Base-by-base conservation (phyloP, 2,888 invertebrate genomes). In the Nomada ferruginata region DNA sequence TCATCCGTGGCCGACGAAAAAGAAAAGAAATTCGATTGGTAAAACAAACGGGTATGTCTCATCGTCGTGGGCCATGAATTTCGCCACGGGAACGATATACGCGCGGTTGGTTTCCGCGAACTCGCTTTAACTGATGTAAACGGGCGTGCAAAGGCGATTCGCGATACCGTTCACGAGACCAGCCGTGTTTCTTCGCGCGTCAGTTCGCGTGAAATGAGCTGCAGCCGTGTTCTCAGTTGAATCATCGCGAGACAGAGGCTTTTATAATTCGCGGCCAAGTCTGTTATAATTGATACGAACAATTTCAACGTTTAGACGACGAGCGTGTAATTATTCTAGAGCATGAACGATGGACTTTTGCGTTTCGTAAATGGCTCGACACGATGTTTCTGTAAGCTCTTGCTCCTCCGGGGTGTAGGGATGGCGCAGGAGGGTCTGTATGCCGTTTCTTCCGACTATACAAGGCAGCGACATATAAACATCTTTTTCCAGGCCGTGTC, bases 381-480 rank as follows among this genome's bases (percentile, higher is more conserved):
- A 91, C 18, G 92, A 93, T 76, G 83, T 82, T 42, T 88, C 87
- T 20, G 86, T 90, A 20, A 87, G 84, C 59, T 90, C 89, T 76
- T 92, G 92, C 72, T 92, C 93, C 53, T 92, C 91, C 23, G 87
- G 79, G 3, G 90, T 92, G 75, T 92, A 92, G 20, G 87, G 85
- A 73, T 92, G 90, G 53, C 92, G 91, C 57, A 92, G 86, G 70
- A 90, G 91, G 4, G 92, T 91, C 64, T 92, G 90, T n/a, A 93
- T 89, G 20, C 92, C 92, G 73, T 91, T 91, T 77, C 92, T 86
- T 85, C 94, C 94, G 61, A 95, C 89, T 36, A 95, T 92, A 79
- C 94, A 94, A 1, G 95, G 95, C 47, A 95, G 91, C 9, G 95
- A 95, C 89, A 95, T 93, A 91, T 94, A 96, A 47, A 95, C 94